phyloP scores from a whole-genome alignment of 2,113 vertebrate species.

The Halichoeres trimaculatus region DNA sequence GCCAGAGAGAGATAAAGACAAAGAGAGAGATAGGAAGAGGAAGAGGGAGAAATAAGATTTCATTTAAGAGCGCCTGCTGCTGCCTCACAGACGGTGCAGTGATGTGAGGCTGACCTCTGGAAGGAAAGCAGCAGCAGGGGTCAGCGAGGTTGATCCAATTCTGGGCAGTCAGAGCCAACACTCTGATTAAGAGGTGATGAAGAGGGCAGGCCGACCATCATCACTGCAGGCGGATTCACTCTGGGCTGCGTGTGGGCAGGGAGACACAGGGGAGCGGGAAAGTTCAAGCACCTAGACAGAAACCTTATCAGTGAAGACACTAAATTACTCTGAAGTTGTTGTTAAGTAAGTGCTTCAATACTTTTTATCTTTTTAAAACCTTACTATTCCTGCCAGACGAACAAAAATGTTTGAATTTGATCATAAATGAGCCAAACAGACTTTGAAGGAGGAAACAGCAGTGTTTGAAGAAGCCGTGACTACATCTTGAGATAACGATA shows the following conservation, averaged over 20 bases:
- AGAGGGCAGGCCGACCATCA: conserved; percentile 58
- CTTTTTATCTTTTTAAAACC: background rate
- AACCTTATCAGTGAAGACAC: conserved; percentile 22
- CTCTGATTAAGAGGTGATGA: conserved; percentile 74
- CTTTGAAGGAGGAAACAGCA: too few species aligned
- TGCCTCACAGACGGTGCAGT: conserved; percentile 50
- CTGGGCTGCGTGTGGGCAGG: conserved; percentile 6
- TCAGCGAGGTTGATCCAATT: conserved; percentile 72
- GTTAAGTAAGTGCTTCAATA: background rate
- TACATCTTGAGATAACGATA: too few species aligned
- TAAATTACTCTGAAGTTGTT: conserved; percentile 5
- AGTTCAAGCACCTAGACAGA: conserved; percentile 24
- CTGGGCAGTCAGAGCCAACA: conserved; percentile 60
- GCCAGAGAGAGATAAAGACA: conserved; percentile 66
- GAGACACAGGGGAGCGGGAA: conserved; percentile 1
- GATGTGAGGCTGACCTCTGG: conserved; percentile 71
- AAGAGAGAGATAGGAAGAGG: conserved; percentile 58
- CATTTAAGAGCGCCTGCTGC: conserved; percentile 55
- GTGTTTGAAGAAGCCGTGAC: too few species aligned
- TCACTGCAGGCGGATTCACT: conserved; percentile 45
- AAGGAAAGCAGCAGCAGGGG: conserved; percentile 61
- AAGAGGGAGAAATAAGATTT: conserved; percentile 64
- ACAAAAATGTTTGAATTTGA: too few species aligned
- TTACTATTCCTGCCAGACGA: background rate
- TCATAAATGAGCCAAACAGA: too few species aligned